Conservation (phyloP, 1,140 invertebrate genomes). For the Lethrus apterus region DNA sequence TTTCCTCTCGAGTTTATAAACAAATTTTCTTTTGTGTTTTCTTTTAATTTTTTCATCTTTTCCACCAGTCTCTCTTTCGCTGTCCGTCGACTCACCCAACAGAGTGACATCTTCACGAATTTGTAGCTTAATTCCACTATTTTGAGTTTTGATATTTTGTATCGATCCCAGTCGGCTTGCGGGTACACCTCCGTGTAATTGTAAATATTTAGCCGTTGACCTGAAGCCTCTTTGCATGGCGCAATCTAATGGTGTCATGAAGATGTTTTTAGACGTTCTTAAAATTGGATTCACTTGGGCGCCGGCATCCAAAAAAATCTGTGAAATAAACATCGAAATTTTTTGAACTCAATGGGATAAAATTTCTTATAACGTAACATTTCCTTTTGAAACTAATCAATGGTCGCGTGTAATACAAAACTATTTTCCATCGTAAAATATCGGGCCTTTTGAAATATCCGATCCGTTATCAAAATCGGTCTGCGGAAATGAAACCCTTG, state of each 20-base stretch:
- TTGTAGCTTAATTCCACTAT: constrained; percentile 25
- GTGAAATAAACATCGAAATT: too few relatives aligned
- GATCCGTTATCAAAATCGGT: too few relatives aligned
- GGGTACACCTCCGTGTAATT: constrained; percentile 80
- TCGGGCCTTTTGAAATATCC: too few relatives aligned
- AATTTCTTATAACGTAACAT: too few relatives aligned
- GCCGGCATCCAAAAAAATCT: constrained; percentile 70
- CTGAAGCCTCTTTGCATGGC: constrained; percentile 77
- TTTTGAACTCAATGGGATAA: too few relatives aligned
- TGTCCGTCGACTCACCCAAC: constrained; percentile 32
- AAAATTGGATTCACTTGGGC: constrained; percentile 78
- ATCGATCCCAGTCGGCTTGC: constrained; percentile 52
- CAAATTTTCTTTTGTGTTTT: constrained; percentile 23
- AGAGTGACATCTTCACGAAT: constrained; percentile 34
- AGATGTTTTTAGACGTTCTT: constrained; percentile 69
- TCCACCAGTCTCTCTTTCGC: constrained; percentile 27
- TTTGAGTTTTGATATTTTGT: constrained; percentile 10
- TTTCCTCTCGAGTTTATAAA: constrained; percentile 27
- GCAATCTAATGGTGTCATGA: constrained; percentile 85
- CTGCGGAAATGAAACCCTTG: too few relatives aligned
- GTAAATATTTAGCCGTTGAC: constrained; percentile 87
- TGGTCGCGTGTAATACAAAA: too few relatives aligned
- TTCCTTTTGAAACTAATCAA: too few relatives aligned
- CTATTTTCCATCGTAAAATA: too few relatives aligned
- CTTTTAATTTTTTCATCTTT: constrained; percentile 17